phyloP scores from a whole-genome alignment of 2,113 vertebrate species.

The Callaeas wilsoni region DNA sequence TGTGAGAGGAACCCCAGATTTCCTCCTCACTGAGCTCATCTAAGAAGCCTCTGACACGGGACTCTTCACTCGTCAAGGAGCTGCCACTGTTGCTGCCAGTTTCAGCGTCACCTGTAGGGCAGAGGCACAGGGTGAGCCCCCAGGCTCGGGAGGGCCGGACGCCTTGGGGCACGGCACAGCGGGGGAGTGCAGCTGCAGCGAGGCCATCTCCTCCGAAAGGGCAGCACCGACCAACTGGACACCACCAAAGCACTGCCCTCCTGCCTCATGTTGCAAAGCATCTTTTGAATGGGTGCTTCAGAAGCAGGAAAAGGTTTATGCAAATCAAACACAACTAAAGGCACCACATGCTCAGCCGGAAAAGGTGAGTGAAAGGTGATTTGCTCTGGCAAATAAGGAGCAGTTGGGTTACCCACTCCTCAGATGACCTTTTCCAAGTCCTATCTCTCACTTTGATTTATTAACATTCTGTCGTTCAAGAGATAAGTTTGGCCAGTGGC shows the following conservation, averaged over 20 bases:
- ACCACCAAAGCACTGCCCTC: neutral
- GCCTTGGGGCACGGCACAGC: no score
- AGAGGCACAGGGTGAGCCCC: conserved; percentile 41
- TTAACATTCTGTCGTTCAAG: conserved; percentile 32
- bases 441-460: conserved; percentile 36
- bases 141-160: no score
- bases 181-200: no score
- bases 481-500: neutral
- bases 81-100: conserved; percentile 59
- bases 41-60: conserved; percentile 44
- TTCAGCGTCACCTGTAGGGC: conserved; percentile 68
- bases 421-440: conserved; percentile 6
- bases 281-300: neutral
- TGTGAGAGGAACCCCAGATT: conserved; percentile 47
- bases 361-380: neutral
- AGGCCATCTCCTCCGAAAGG: no score
- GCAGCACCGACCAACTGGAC: neutral
- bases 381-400: neutral
- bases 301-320: neutral
- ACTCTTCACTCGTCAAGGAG: conserved; percentile 63
- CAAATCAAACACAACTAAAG: neutral
- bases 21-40: conserved; percentile 66
- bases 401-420: conserved; percentile 1
- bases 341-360: neutral
- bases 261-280: neutral